Conservation (phyloP, 1,140 invertebrate genomes). For the Drosophila takahashii region DNA sequence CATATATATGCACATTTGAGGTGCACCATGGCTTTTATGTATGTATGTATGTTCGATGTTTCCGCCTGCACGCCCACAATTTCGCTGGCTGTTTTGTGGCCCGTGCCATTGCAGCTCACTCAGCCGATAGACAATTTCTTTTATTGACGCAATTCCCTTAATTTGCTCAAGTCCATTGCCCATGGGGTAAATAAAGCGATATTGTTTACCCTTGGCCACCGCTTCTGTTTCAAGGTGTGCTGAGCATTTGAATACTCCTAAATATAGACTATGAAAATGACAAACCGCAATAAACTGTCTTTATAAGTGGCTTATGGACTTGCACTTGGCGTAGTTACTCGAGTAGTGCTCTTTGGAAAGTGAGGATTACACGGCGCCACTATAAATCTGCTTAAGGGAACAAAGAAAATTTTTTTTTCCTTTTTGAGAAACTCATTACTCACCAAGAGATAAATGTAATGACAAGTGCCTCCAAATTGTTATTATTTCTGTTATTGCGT, state of each 20-base stretch:
- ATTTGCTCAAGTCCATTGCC: conserved; percentile 49
- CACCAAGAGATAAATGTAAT: no score
- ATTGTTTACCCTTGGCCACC: conserved; percentile 17
- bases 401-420: no score
- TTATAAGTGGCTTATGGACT: conserved; percentile 1
- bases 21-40: conserved; percentile 12
- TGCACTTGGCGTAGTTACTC: not conserved
- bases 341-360: not conserved
- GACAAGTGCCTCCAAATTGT: no score
- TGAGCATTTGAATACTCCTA: conserved; percentile 16
- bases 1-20: not conserved
- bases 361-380: not conserved
- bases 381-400: no score
- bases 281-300: not conserved
- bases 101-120: conserved; percentile 13
- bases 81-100: conserved; percentile 20
- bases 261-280: conserved; percentile 31
- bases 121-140: conserved; percentile 41
- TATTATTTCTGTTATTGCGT: not conserved
- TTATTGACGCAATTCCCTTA: conserved; percentile 49
- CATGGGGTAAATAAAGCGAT: conserved; percentile 50
- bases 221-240: conserved; percentile 28
- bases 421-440: no score
- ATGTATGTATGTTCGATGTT: conserved; percentile 24
- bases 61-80: conserved; percentile 46